Base-by-base conservation (phyloP, 2,888 invertebrate genomes). In the Electrophaes corylata region DNA sequence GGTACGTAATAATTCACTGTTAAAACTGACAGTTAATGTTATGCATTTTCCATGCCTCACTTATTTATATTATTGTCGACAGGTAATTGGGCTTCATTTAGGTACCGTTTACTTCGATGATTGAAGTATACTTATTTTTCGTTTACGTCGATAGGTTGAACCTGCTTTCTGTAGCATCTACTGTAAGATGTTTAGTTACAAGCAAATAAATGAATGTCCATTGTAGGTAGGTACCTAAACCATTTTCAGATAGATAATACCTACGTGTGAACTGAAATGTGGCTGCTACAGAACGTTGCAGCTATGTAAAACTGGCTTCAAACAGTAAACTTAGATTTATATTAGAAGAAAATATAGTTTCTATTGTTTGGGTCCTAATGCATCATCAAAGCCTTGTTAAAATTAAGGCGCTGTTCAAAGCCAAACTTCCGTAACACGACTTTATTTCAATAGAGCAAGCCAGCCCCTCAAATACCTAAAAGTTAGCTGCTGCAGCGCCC, bases 361-460 rank as follows among this genome's bases (percentile, higher is more conserved):
- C 6, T 5, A 18, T 48, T 48, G 31, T 46, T 29, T 48, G 19
- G 37, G 40, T 41, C 16, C 41, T 39, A 45, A 43, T 40, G 31
- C 20, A 56, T 47, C 33, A 50, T 48, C 37, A 41, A 6, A 44
- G 40, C 65, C 72, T 65, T 62, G 68, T 64, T 59, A 64, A 77
- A 73, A 78, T 79, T 78, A 79, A n/a, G n/a, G n/a, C n/a, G n/a
- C n/a, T n/a, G n/a, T n/a, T n/a, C n/a, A n/a, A n/a, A n/a, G n/a
- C n/a, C n/a, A n/a, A n/a, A n/a, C n/a, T n/a, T n/a, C n/a, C n/a
- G n/a, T n/a, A n/a, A n/a, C n/a, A n/a, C n/a, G n/a, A n/a, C n/a
- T n/a, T n/a, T n/a, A n/a, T n/a, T n/a, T n/a, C n/a, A n/a, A n/a
- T n/a, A n/a, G n/a, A n/a, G n/a, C n/a, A n/a, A n/a, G n/a, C n/a